phyloP scores from a whole-genome alignment of 2,888 invertebrate genomes.

The Escarpia spicata region DNA sequence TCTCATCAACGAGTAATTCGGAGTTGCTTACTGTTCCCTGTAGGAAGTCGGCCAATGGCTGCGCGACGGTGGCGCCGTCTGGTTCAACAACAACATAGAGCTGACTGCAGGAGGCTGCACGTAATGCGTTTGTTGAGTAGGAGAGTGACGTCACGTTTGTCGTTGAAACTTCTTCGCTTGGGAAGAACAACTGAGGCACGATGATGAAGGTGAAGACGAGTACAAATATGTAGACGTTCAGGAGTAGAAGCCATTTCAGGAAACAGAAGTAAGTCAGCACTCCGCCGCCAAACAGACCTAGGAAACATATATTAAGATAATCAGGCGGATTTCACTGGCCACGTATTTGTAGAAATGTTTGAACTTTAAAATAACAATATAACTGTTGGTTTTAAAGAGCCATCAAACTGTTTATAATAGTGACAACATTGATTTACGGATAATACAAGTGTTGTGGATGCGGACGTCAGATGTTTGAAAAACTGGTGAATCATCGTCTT shows the following conservation, averaged over 20 bases:
- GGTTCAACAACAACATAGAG: background rate
- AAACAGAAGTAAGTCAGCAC: constrained; percentile 23
- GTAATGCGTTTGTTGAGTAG: background rate
- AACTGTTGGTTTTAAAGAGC: no score
- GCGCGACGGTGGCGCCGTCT: constrained; percentile 17
- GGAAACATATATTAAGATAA: background rate
- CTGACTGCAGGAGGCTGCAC: constrained; percentile 6
- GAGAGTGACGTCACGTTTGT: background rate
- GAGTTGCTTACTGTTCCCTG: constrained; percentile 21
- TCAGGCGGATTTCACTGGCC: no score
- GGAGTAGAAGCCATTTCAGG: background rate
- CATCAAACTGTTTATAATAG: no score
- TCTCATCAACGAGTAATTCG: background rate
- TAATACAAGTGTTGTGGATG: no score
- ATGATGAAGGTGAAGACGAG: constrained; percentile 17
- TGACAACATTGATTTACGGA: no score
- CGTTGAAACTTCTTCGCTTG: background rate
- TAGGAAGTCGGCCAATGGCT: constrained; percentile 18
- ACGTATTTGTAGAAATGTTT: no score
- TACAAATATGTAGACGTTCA: constrained; percentile 17
- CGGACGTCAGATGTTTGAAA: no score
- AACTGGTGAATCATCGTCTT: no score
- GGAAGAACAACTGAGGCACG: background rate
- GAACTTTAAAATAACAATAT: no score
- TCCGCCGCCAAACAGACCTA: constrained; percentile 23